Percentiles rank a stretch among this genome's conserved stretches.
Evolutionary conservation across 2,888 invertebrate species (phyloP).

Genomic region (Leucoma salicis): DNA sequence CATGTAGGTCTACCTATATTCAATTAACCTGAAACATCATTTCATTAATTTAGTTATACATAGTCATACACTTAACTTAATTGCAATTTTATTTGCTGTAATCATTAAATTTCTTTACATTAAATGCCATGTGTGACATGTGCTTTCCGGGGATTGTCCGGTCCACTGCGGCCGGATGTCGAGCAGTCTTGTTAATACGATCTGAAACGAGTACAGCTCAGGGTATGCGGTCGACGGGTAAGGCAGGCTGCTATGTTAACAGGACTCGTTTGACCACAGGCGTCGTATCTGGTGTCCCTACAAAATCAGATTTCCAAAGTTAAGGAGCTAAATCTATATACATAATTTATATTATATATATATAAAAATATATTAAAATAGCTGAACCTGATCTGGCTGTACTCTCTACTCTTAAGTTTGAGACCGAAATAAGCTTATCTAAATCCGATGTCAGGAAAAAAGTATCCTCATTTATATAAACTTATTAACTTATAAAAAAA

Average conservation of each 20-base stretch:
- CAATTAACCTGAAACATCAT: no score
- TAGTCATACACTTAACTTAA: no score
- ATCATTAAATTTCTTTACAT: slow-evolving; percentile 30
- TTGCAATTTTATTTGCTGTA: slow-evolving; percentile 33
- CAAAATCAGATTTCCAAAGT: background rate
- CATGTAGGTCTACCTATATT: no score
- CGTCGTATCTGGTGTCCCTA: slow-evolving; percentile 13
- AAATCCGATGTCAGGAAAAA: no score
- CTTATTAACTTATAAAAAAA: no score
- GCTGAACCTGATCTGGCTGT: no score
- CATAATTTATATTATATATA: background rate
- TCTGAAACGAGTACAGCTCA: slow-evolving; percentile 22
- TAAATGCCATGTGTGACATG: slow-evolving; percentile 13
- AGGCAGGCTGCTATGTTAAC: slow-evolving; percentile 24
- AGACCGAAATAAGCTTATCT: no score
- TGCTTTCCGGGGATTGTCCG: slow-evolving; percentile 11
- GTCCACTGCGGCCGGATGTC: slow-evolving; percentile 20
- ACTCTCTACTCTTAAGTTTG: no score
- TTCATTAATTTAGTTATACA: no score
- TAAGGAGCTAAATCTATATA: background rate
- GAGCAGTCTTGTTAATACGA: slow-evolving; percentile 13
- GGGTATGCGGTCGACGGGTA: slow-evolving; percentile 14
- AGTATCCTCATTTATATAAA: no score
- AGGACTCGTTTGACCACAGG: slow-evolving; percentile 22
- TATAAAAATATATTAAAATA: background rate